Conservation (phyloP, 2,888 invertebrate genomes). For the Apomyelois bistriatella region DNA sequence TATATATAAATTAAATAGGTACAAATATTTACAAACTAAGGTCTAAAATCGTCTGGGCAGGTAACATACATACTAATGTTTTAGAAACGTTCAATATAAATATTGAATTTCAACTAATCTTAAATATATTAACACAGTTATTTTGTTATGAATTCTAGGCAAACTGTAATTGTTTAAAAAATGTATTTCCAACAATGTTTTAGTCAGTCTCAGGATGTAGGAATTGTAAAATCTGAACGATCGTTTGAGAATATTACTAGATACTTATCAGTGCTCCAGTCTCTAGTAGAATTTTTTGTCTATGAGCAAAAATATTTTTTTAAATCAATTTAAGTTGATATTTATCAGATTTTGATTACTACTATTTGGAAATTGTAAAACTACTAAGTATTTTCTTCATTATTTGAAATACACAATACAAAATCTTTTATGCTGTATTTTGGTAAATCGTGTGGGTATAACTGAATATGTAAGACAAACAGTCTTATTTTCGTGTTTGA, state of each 20-base stretch:
- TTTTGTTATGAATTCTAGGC: not conserved
- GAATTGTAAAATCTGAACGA: not conserved
- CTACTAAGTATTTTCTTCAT: too few species aligned
- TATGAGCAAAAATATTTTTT: too few species aligned
- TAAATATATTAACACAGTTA: not conserved
- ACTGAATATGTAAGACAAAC: not conserved
- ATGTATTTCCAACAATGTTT: not conserved
- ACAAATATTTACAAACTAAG: constrained; percentile 57
- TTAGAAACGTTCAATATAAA: not conserved
- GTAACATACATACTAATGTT: constrained; percentile 13
- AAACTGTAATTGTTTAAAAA: not conserved
- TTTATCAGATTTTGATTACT: too few species aligned
- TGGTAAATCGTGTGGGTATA: too few species aligned
- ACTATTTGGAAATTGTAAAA: too few species aligned
- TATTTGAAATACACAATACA: too few species aligned
- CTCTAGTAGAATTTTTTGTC: too few species aligned
- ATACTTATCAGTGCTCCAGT: too few species aligned
- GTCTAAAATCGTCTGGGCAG: constrained; percentile 17
- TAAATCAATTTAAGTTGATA: too few species aligned
- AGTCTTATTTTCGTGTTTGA: not conserved
- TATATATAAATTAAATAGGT: constrained; percentile 43
- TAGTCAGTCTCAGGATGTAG: not conserved
- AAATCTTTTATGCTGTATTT: too few species aligned
- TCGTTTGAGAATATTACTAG: not conserved
- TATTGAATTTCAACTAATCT: not conserved